Base-by-base conservation (phyloP, 2,113 vertebrate genomes). In the Lasiurus cinereus region DNA sequence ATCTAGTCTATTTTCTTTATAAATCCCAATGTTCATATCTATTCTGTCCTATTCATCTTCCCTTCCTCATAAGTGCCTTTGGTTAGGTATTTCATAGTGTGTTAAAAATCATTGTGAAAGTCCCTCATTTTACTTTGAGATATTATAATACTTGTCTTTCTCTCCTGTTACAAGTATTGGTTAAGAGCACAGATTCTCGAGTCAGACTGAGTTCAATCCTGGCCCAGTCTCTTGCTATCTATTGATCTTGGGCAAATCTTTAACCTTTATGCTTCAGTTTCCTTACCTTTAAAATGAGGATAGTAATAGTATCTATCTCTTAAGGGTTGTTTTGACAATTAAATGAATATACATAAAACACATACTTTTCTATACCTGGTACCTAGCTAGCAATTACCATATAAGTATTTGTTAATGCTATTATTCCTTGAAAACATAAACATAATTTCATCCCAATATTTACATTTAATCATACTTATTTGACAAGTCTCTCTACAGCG, bases 351-450 rank as follows among this genome's bases (percentile, higher is more conserved):
- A 11, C 56, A 12, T 83, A 72, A 96, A 96, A 21, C 62, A 90
- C 10, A 77, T 14, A 69, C 39, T 39, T 56, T 67, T 93, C 56
- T 69, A 36, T 82, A 76, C 8, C 12, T 87, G 50, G 27, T 77
- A 62, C 18, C 29, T 62, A 72, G 22, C 19, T 12, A 82, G 48
- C 48, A 78, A 16, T 82, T 39, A 56, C 10, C 27, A 1, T 36
- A 31, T 79, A 73, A 85, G 24, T 83, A 73, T 56, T 77, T 67
- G n/a, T 94, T 94, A 80, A 52, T 86, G 80, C 15, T 36, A 48
- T 88, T 90, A 72, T 88, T 94, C 21, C 73, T 88, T 88, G 83
- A 64, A 94, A 88, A 82, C 50, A 92, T 24, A 89, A 82, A 50
- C 19, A 18, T 54, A 76, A 31, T 83, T 91, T 78, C 92, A 72